These are phyloP conservation scores for Nymphalis urticae DNA, from an alignment of 2,888 invertebrate species.

Conservation along the genomic window DNA sequence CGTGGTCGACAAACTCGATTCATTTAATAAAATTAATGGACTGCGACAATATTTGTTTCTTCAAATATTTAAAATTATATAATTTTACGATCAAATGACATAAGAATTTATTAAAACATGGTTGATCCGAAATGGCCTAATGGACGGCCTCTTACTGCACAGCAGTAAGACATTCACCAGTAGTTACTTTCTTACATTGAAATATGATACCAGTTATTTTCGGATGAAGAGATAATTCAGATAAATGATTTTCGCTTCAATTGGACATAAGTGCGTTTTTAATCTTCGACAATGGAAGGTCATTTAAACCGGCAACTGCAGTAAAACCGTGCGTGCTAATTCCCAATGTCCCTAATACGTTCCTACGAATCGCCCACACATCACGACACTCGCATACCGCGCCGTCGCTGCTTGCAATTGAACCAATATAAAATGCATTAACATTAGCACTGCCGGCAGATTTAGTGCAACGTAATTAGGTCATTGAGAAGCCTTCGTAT, in stretches of 20 bases:
- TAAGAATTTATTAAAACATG: too few relatives aligned
- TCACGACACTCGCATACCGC: conserved; percentile 66
- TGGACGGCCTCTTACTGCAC: too few relatives aligned
- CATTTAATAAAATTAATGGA: too few relatives aligned
- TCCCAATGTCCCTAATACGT: conserved; percentile 66
- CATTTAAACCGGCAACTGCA: conserved; percentile 29
- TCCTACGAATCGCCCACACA: conserved; percentile 80
- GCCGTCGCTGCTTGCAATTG: conserved; percentile 77
- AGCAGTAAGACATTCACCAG: too few relatives aligned
- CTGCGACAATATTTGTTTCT: too few relatives aligned
- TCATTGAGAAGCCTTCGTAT: conserved; percentile 55
- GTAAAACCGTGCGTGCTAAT: conserved; percentile 60
- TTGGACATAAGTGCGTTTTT: conserved; percentile 12
- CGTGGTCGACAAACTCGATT: too few relatives aligned
- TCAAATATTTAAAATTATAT: too few relatives aligned
- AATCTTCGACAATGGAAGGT: conserved; percentile 31
- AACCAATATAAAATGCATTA: conserved; percentile 82
- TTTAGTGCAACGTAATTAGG: conserved; percentile 66
- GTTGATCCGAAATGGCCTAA: too few relatives aligned
- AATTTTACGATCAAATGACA: too few relatives aligned
- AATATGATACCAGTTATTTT: too few relatives aligned
- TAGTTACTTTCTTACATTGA: too few relatives aligned
- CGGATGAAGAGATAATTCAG: too few relatives aligned
- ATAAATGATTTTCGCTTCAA: neutral
- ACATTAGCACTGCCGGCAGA: conserved; percentile 72